Conservation (phyloP, 2,888 invertebrate genomes). For the Vesta saturnalis region DNA sequence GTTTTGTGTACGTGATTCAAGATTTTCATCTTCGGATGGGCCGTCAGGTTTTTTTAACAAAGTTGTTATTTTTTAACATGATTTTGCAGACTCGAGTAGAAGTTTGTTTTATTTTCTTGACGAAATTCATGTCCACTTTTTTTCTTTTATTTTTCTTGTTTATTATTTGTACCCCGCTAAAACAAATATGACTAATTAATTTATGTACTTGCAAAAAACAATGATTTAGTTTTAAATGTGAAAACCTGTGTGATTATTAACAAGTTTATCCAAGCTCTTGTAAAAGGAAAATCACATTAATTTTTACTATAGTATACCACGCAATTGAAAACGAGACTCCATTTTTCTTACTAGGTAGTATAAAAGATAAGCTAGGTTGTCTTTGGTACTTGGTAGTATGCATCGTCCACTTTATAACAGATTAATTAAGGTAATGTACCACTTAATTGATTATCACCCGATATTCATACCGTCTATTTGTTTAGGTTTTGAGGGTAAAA, state of each 20-base stretch:
- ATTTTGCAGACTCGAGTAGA: neutral
- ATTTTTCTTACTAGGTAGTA: no score
- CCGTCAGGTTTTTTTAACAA: neutral
- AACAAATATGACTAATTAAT: no score
- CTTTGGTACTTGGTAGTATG: slow-evolving; percentile 4
- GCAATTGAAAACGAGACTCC: neutral
- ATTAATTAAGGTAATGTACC: no score
- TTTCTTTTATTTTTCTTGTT: no score
- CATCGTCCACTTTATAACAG: no score
- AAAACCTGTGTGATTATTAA: no score
- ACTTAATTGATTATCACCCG: no score
- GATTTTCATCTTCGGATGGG: neutral
- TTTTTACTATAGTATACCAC: neutral
- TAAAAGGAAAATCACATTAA: slow-evolving; percentile 3
- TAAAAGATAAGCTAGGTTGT: neutral
- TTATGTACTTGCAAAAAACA: neutral
- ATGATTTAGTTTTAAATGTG: neutral
- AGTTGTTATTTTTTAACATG: neutral
- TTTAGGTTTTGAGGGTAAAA: no score
- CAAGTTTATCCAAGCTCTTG: neutral
- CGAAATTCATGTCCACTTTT: no score
- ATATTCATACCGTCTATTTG: no score
- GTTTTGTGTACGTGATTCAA: slow-evolving; percentile 3
- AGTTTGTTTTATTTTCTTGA: no score
- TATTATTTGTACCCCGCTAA: no score